These are phyloP conservation scores for Epinephelus moara DNA, from an alignment of 2,113 vertebrate species.

Conservation along the genomic window DNA sequence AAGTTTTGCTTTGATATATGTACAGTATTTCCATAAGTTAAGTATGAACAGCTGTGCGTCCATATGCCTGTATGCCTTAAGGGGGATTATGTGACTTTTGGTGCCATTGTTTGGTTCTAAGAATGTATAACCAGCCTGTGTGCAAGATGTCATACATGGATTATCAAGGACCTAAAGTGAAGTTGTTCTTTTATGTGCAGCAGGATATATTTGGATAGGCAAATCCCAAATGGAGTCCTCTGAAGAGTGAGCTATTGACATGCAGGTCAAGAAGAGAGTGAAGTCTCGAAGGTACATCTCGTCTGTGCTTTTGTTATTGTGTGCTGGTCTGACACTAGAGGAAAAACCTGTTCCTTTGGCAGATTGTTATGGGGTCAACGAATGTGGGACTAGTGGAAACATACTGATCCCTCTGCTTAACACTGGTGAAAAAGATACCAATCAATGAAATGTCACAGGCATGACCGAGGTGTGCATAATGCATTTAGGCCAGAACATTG, in stretches of 20 bases:
- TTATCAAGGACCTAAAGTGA: conserved; percentile 37
- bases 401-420: conserved; percentile 61
- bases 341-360: conserved; percentile 80
- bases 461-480: conserved; percentile 62
- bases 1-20: conserved; percentile 42
- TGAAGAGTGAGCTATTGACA: conserved; percentile 25
- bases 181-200: conserved; percentile 20
- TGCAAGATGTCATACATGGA: conserved; percentile 46
- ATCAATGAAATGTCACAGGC: conserved; percentile 71
- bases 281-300: conserved; percentile 27
- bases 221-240: conserved; percentile 21
- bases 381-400: conserved; percentile 68
- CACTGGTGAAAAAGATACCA: conserved; percentile 70
- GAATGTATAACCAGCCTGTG: conserved; percentile 13
- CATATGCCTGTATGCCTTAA: conserved; percentile 11
- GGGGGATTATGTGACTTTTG: conserved; percentile 53
- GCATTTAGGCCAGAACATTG: conserved; percentile 60
- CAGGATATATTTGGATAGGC: conserved; percentile 46
- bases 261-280: conserved; percentile 32
- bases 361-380: conserved; percentile 71
- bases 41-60: conserved; percentile 56
- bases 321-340: conserved; percentile 58
- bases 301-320: conserved; percentile 55
- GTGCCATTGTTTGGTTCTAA: conserved; percentile 54
- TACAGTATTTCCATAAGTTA: conserved; percentile 27